A percentile compares a stretch with the other conserved stretches of the same genome.
These are phyloP conservation scores for Tringa solitaria DNA, from an alignment of 2,113 vertebrate genomes.

Conservation along the genomic window DNA sequence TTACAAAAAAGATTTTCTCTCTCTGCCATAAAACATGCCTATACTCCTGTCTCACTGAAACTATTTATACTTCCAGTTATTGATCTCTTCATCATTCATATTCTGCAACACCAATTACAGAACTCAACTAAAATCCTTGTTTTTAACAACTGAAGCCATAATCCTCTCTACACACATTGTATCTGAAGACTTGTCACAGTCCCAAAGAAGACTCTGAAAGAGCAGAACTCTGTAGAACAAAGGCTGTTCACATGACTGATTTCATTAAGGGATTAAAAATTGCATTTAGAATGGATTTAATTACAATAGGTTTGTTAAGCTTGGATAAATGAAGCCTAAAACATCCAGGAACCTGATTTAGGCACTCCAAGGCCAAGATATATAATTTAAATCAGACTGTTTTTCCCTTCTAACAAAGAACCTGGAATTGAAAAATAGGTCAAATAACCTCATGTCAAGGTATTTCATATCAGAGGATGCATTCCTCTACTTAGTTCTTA, in stretches of 20 bases:
- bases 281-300: conserved; percentile 3
- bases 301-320: not conserved
- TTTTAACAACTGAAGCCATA: not conserved
- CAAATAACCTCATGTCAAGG: not conserved
- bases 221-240: not conserved
- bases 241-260: conserved; percentile 9
- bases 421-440: not conserved
- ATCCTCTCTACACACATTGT: not conserved
- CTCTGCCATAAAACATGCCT: not conserved
- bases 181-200: not conserved
- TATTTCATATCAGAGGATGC: not conserved
- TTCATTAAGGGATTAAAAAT: conserved; percentile 40
- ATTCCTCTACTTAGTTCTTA: not conserved
- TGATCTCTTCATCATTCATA: not conserved
- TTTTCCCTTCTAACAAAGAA: not conserved
- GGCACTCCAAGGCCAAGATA: not conserved
- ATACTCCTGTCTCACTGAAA: not conserved
- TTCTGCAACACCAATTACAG: not conserved
- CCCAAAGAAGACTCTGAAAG: not conserved
- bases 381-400: not conserved
- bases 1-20: not conserved
- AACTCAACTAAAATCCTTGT: not conserved
- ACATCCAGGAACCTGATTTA: not conserved
- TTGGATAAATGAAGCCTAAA: not conserved
- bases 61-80: not conserved